Evolutionary conservation across 2,797 vertebrate genomes (phyloP).

Genomic region (Lepilemur septentrionalis): DNA sequence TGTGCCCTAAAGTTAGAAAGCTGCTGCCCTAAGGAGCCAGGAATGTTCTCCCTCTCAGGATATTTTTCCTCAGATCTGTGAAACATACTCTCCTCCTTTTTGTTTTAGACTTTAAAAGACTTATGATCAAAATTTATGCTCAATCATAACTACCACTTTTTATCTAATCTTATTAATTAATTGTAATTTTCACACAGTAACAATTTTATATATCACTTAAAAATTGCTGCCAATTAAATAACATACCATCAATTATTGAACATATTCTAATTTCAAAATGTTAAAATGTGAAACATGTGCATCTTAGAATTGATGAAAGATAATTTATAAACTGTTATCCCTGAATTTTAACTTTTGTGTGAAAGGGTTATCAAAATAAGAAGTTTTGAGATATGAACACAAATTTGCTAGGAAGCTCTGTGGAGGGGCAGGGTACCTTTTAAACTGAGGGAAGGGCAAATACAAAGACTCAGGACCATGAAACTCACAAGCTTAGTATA

Average conservation of each 20-base stretch:
- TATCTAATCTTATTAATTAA: not conserved
- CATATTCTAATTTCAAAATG: not conserved
- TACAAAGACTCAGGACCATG: not conserved
- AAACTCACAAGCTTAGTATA: not conserved
- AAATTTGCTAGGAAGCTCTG: not conserved
- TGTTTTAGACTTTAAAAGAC: not conserved
- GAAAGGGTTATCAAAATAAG: not conserved
- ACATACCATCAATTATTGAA: not conserved
- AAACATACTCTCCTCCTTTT: not conserved
- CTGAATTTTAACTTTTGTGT: not conserved
- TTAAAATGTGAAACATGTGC: not conserved
- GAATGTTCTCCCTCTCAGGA: not conserved
- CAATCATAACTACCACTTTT: not conserved
- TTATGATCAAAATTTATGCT: not conserved
- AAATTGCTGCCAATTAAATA: not conserved
- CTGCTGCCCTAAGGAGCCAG: not conserved
- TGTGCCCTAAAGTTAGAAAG: not conserved
- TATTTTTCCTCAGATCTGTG: not conserved
- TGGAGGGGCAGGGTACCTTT: not conserved
- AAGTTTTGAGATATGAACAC: not conserved
- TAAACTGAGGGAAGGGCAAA: not conserved
- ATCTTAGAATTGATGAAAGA: not conserved
- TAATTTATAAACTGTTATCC: not conserved
- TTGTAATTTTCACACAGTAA: not conserved
- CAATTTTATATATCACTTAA: not conserved